phyloP scores from a whole-genome alignment of 2,113 vertebrate genomes.

The Mus spicilegus region DNA sequence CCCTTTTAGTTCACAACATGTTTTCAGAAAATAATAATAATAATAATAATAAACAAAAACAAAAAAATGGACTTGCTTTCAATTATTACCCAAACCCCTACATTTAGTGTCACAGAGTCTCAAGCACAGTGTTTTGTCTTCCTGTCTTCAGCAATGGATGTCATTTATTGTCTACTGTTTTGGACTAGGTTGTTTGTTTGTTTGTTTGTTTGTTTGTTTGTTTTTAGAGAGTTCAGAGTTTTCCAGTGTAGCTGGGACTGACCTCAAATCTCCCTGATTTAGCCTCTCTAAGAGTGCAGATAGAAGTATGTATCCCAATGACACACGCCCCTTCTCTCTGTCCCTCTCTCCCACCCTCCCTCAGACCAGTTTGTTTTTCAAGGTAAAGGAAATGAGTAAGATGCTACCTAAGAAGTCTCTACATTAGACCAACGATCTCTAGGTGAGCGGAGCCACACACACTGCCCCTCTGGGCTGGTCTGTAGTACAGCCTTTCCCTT shows the following conservation, averaged over 20 bases:
- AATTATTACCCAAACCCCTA: neutral
- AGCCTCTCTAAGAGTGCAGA: neutral
- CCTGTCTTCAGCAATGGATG: neutral
- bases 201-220: neutral
- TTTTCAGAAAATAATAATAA: neutral
- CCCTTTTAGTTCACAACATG: no score
- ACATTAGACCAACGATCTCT: neutral
- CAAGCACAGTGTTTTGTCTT: neutral
- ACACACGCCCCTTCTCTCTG: neutral
- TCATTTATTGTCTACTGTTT: neutral
- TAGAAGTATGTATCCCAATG: no score
- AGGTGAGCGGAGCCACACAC: neutral
- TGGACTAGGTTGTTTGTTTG: neutral
- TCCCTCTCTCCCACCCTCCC: neutral
- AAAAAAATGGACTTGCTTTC: neutral
- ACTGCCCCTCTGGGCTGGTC: neutral
- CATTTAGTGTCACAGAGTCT: neutral
- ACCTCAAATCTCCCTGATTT: neutral
- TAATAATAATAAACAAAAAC: no score
- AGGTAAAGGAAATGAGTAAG: neutral
- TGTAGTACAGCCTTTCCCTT: neutral
- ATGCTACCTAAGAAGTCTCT: neutral
- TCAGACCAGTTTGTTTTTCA: neutral
- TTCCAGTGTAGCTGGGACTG: neutral
- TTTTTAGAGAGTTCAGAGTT: neutral